Evolutionary conservation across 2,888 invertebrate genomes (phyloP).

Genomic region (Urechis unicinctus): DNA sequence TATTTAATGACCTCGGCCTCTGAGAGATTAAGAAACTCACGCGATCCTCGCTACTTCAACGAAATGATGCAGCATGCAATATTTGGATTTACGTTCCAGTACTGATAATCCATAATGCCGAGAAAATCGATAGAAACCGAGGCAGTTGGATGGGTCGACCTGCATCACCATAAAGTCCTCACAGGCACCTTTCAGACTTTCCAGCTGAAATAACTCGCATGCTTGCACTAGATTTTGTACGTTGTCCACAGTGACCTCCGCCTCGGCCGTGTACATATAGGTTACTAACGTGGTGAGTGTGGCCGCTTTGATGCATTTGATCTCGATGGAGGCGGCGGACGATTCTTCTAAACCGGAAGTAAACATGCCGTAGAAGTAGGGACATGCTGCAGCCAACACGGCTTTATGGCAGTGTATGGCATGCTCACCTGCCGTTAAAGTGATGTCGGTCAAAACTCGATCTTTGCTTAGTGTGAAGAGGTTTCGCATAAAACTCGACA

Average conservation of each 20-base stretch:
- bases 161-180: conserved; percentile 16
- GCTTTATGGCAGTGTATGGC: conserved; percentile 11
- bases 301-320: conserved; percentile 7
- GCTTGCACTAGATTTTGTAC: conserved; percentile 16
- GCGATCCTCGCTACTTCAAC: conserved; percentile 9
- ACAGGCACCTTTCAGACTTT: conserved; percentile 12
- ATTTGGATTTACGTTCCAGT: conserved; percentile 7
- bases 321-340: conserved; percentile 6
- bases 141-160: conserved; percentile 14
- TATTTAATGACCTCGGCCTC: conserved; percentile 15
- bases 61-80: conserved; percentile 12
- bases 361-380: conserved; percentile 17
- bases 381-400: conserved; percentile 14
- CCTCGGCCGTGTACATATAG: conserved; percentile 16
- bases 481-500: no score
- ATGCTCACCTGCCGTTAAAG: conserved; percentile 5
- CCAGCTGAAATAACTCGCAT: conserved; percentile 15
- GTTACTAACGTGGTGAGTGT: conserved; percentile 11
- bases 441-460: conserved; percentile 9
- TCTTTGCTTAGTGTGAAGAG: conserved; percentile 1
- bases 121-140: conserved; percentile 15
- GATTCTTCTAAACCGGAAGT: conserved; percentile 12
- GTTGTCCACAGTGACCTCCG: conserved; percentile 14
- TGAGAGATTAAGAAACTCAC: conserved; percentile 11
- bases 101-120: conserved; percentile 9